Conservation (phyloP, 2,113 vertebrate genomes). For the Peromyscus polionotus region DNA sequence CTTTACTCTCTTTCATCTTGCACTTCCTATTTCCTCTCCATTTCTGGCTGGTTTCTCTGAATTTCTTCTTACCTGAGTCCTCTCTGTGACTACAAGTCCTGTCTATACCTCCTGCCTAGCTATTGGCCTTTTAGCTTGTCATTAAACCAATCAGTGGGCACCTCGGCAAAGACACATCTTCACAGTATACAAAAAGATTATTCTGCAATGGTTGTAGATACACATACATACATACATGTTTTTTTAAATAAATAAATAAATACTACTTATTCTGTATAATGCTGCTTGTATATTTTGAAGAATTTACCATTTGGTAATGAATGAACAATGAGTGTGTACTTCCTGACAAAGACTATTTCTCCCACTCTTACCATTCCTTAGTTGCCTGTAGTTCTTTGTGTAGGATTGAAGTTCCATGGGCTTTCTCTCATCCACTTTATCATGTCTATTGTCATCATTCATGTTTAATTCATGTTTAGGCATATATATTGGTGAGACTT, state of each 20-base stretch:
- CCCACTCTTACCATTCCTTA: neutral
- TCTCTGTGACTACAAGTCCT: too few species aligned
- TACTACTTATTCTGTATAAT: neutral
- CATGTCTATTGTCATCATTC: neutral
- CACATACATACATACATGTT: neutral
- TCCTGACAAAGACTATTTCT: neutral
- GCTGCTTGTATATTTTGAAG: neutral
- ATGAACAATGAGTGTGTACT: neutral
- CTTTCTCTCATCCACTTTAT: neutral
- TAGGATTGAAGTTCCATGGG: neutral
- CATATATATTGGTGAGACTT: neutral
- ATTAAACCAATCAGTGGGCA: too few species aligned
- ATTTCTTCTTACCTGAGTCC: too few species aligned
- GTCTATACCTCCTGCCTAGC: too few species aligned
- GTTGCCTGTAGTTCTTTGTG: neutral
- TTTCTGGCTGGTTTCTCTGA: too few species aligned
- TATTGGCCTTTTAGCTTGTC: too few species aligned
- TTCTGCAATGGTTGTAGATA: neutral
- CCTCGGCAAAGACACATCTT: too few species aligned
- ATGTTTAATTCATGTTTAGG: neutral
- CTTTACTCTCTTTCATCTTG: too few species aligned
- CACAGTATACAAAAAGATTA: too few species aligned
- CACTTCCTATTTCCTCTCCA: too few species aligned
- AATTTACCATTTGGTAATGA: neutral
- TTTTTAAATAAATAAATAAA: neutral